Evolutionary conservation across 1,140 invertebrate species (phyloP).

Genomic region (Onthophagus taurus): DNA sequence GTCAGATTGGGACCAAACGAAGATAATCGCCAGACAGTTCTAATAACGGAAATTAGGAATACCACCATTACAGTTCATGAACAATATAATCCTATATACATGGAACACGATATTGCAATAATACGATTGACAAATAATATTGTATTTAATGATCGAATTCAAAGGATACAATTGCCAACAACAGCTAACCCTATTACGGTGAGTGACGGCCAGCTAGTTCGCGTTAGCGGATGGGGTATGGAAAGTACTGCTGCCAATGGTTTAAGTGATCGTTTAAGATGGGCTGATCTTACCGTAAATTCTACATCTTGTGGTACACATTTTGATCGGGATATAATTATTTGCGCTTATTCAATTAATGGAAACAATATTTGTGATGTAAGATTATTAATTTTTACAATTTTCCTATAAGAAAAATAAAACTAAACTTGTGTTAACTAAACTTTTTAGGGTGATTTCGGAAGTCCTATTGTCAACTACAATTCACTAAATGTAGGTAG

Average conservation of each 20-base stretch:
- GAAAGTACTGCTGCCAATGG: conserved; percentile 27
- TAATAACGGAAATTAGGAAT: conserved; percentile 29
- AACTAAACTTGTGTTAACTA: not conserved
- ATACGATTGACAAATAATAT: conserved; percentile 40
- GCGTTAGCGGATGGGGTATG: conserved; percentile 37
- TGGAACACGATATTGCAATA: conserved; percentile 45
- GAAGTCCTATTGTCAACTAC: conserved; percentile 18
- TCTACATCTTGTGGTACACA: conserved; percentile 19
- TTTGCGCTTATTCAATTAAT: conserved; percentile 21
- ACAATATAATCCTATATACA: conserved; percentile 37
- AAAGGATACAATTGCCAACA: conserved; percentile 31
- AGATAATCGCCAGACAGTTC: no score
- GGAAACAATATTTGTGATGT: conserved; percentile 25
- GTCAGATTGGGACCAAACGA: no score
- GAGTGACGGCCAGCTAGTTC: conserved; percentile 26
- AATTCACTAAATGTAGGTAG: not conserved
- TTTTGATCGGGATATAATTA: conserved; percentile 13
- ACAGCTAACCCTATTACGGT: conserved; percentile 31
- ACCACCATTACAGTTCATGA: conserved; percentile 33
- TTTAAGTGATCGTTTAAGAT: conserved; percentile 21
- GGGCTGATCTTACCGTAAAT: conserved; percentile 20
- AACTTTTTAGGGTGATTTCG: conserved; percentile 22
- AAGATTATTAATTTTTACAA: no score
- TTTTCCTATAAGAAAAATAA: not conserved
- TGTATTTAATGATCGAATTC: conserved; percentile 38